These are phyloP conservation scores for Ceratotherium simum DNA, from an alignment of 2,113 vertebrate genomes.

Conservation along the genomic window DNA sequence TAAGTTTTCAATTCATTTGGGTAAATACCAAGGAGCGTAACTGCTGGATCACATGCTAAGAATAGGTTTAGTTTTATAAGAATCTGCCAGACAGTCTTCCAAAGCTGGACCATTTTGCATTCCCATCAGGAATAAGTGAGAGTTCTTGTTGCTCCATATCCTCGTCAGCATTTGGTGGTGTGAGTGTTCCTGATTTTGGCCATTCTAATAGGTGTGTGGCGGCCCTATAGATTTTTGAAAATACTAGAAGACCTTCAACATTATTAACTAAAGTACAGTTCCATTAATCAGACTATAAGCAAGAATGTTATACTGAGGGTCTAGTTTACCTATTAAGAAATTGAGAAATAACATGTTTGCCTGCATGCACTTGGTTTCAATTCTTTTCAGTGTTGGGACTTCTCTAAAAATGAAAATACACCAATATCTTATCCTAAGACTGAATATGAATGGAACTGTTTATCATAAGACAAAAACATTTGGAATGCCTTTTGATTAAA, in stretches of 20 bases:
- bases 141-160: background rate
- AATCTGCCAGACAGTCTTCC: background rate
- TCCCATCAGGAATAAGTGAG: background rate
- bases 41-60: background rate
- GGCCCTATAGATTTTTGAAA: background rate
- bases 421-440: background rate
- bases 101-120: background rate
- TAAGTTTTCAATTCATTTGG: background rate
- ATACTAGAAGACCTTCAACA: background rate
- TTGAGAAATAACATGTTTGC: background rate
- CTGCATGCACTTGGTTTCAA: background rate
- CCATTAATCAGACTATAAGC: background rate
- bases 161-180: background rate
- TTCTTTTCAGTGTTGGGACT: background rate
- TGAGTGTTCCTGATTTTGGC: background rate
- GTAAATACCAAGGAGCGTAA: background rate
- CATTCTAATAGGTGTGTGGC: background rate
- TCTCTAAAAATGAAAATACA: background rate
- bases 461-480: background rate
- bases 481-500: background rate
- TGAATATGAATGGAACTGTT: background rate
- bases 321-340: background rate
- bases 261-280: background rate
- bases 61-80: background rate
- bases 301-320: background rate